Evolutionary conservation across 2,797 vertebrate genomes (phyloP).

Genomic region (Amblyopsis hoosieri): DNA sequence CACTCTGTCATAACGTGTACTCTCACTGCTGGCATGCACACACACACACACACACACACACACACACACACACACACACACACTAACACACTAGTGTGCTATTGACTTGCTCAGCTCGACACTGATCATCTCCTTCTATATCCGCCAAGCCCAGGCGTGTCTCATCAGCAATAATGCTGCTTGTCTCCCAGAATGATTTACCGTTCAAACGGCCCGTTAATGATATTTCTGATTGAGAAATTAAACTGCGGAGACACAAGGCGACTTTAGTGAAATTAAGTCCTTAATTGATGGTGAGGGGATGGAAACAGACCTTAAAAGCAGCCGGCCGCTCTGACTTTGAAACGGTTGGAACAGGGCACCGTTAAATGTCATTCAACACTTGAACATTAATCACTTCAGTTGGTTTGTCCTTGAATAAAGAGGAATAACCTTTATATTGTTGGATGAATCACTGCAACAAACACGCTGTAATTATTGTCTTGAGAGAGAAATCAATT

Average conservation of each 20-base stretch:
- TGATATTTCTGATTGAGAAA: constrained; percentile 70
- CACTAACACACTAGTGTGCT: too few relatives aligned
- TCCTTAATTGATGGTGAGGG: constrained; percentile 63
- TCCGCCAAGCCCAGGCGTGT: background rate
- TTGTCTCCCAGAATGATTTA: constrained; percentile 62
- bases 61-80: too few relatives aligned
- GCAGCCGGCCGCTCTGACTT: constrained; percentile 35
- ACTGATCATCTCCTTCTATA: background rate
- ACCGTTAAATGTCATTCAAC: constrained; percentile 50
- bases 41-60: too few relatives aligned
- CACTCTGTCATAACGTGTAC: too few relatives aligned
- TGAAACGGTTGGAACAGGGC: constrained; percentile 3
- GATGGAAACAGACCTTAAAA: constrained; percentile 42
- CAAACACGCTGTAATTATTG: background rate
- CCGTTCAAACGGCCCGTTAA: constrained; percentile 70
- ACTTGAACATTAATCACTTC: constrained; percentile 33
- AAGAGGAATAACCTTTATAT: constrained; percentile 11
- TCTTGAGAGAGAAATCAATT: background rate
- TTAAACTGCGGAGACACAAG: constrained; percentile 56
- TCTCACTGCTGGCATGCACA: too few relatives aligned
- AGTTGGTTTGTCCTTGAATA: constrained; percentile 13
- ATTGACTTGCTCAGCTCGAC: background rate
- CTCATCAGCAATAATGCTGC: constrained; percentile 20
- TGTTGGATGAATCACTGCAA: constrained; percentile 24
- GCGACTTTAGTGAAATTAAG: constrained; percentile 63